These are phyloP conservation scores for Cheracebus regulus DNA, from an alignment of 2,797 vertebrate species.

Conservation along the genomic window DNA sequence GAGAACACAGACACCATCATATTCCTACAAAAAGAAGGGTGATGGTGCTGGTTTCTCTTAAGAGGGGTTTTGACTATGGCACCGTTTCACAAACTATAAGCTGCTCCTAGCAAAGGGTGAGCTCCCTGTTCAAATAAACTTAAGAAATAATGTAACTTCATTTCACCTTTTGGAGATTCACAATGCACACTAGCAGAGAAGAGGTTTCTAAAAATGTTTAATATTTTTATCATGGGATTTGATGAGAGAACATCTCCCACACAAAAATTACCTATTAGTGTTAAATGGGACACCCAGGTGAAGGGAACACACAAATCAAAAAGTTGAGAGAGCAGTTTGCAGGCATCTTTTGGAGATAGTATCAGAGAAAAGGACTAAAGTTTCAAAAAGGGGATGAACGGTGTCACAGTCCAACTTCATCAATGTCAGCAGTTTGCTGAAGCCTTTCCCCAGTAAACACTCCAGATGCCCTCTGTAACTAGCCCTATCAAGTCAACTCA, in stretches of 20 bases:
- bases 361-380: background rate
- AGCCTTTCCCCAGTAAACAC: background rate
- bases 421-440: background rate
- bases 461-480: background rate
- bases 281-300: background rate
- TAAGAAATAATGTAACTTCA: background rate
- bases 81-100: background rate
- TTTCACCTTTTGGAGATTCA: background rate
- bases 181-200: background rate
- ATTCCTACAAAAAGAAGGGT: background rate
- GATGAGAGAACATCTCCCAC: background rate
- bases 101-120: background rate
- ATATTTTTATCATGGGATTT: background rate
- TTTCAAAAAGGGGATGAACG: background rate
- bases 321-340: background rate
- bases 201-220: background rate
- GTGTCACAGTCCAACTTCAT: background rate
- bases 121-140: background rate
- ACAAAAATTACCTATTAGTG: background rate
- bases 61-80: background rate
- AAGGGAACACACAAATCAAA: background rate
- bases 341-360: background rate
- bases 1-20: background rate
- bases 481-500: background rate
- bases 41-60: background rate